These are phyloP conservation scores for Capitulum mitella DNA, from an alignment of 2,888 invertebrate genomes.

Conservation along the genomic window DNA sequence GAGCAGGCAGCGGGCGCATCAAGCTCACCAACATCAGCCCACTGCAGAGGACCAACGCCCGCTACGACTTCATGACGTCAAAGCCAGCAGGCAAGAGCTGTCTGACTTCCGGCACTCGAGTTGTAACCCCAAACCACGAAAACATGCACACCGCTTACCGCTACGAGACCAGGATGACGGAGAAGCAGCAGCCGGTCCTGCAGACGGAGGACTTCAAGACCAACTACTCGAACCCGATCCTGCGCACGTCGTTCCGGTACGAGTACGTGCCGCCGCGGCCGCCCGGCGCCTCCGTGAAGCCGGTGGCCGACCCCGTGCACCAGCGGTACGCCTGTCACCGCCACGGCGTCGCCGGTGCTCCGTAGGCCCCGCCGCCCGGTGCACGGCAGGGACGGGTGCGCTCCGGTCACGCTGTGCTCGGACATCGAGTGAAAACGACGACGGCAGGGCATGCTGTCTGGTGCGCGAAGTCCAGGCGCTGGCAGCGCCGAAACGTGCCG, in stretches of 20 bases:
- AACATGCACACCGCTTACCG: conserved; percentile 1
- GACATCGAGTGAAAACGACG: no score
- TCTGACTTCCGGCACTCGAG: not conserved
- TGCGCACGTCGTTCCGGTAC: not conserved
- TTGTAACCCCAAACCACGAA: not conserved
- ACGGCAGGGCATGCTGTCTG: no score
- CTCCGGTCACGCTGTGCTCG: no score
- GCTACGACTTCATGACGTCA: conserved; percentile 6
- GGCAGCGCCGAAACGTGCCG: no score
- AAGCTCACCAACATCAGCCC: conserved; percentile 11
- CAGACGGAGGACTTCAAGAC: not conserved
- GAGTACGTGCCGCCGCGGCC: conserved; percentile 3
- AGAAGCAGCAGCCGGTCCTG: not conserved
- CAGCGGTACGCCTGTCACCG: not conserved
- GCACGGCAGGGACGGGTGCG: no score
- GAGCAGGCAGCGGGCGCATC: not conserved
- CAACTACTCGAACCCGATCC: not conserved
- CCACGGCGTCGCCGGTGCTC: not conserved
- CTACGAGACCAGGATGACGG: conserved; percentile 4
- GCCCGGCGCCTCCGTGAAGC: not conserved
- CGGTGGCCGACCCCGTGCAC: not conserved
- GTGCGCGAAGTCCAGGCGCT: no score
- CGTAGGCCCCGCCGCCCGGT: not conserved
- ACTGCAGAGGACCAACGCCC: not conserved
- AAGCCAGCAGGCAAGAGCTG: not conserved